Conservation (phyloP, 2,888 invertebrate species). For the Athalia rosae region DNA sequence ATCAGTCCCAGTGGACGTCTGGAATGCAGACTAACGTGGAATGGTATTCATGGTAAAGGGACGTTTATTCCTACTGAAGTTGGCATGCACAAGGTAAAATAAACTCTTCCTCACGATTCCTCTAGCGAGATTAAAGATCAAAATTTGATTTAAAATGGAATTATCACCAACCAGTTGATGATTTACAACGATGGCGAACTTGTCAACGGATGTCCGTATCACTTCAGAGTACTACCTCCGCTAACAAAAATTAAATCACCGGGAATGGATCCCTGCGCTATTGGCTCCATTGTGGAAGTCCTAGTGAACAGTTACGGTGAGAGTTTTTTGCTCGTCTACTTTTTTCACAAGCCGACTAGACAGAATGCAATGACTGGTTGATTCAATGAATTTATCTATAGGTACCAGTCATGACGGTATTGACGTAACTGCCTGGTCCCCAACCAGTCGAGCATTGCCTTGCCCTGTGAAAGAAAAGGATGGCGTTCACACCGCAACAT, state of each 20-base stretch:
- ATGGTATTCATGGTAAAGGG: conserved; percentile 80
- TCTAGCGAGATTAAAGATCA: conserved; percentile 6
- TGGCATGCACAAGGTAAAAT: conserved; percentile 89
- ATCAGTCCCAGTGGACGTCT: conserved; percentile 85
- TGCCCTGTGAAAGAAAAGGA: conserved; percentile 91
- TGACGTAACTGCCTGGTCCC: conserved; percentile 93
- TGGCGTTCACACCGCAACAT: conserved; percentile 95
- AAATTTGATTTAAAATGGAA: conserved; percentile 8
- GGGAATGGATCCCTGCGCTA: conserved; percentile 96
- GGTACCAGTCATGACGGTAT: conserved; percentile 80
- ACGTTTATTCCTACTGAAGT: conserved; percentile 91
- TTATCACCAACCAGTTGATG: conserved; percentile 73
- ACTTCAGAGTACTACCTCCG: conserved; percentile 91
- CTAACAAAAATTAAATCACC: conserved; percentile 91
- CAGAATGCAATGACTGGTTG: not conserved
- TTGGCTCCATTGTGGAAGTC: conserved; percentile 96
- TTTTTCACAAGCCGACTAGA: not conserved
- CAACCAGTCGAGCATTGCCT: conserved; percentile 87
- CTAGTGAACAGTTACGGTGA: conserved; percentile 89
- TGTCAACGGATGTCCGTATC: conserved; percentile 80
- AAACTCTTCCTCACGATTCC: not conserved
- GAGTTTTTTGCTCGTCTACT: conserved; percentile 33
- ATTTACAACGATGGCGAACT: conserved; percentile 78
- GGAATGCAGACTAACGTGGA: conserved; percentile 74
- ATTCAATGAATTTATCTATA: conserved; percentile 48